Evolutionary conservation across 2,113 vertebrate genomes (phyloP).

Genomic region (Crotalus viridis): DNA sequence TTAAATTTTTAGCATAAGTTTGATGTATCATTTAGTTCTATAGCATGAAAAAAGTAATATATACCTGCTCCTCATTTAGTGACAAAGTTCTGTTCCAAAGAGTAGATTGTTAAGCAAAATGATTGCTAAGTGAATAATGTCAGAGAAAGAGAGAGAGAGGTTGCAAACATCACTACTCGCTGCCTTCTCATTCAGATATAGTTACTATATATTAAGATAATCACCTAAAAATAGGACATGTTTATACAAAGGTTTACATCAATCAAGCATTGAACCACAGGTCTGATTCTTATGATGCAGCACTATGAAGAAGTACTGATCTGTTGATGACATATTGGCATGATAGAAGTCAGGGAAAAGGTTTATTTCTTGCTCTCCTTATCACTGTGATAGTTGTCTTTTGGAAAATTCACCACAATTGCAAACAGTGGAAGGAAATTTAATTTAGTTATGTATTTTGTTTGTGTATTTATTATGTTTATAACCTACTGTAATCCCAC

Average conservation of each 20-base stretch:
- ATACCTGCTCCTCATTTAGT: background rate
- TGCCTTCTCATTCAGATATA: background rate
- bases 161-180: background rate
- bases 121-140: background rate
- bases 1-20: background rate
- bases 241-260: background rate
- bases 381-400: background rate
- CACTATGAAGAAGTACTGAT: background rate
- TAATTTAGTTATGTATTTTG: background rate
- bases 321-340: background rate
- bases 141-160: background rate
- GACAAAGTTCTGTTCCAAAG: background rate
- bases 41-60: background rate
- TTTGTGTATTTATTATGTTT: background rate
- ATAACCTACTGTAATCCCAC: background rate
- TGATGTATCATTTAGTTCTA: background rate
- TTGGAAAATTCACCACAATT: background rate
- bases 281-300: background rate
- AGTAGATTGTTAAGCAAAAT: background rate
- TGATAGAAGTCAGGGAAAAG: background rate
- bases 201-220: background rate
- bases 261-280: background rate
- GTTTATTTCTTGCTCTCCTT: background rate
- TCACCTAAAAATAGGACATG: background rate
- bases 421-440: background rate